A percentile compares a stretch with the other conserved stretches of the same genome.
These are phyloP conservation scores for Ctenosaura bakeri DNA, from an alignment of 2,797 vertebrate species.

Conservation along the genomic window DNA sequence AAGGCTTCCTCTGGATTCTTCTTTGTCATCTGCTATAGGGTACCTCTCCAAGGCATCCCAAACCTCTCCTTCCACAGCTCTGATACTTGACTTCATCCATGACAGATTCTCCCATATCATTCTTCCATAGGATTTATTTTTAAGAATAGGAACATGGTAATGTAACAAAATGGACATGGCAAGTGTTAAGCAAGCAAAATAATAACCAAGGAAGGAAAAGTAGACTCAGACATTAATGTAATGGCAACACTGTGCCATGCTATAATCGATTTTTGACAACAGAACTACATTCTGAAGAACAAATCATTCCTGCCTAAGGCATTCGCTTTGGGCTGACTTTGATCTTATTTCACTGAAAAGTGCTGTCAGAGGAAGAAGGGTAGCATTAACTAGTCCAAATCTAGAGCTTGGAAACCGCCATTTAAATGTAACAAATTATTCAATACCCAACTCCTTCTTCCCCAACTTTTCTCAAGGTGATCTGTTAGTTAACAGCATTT, in stretches of 20 bases:
- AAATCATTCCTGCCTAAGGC: not conserved
- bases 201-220: not conserved
- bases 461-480: too few relatives aligned
- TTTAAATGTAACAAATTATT: too few relatives aligned
- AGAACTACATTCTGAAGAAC: not conserved
- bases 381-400: not conserved
- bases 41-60: not conserved
- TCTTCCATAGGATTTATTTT: not conserved
- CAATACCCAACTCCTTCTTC: too few relatives aligned
- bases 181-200: not conserved
- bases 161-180: not conserved
- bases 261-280: not conserved
- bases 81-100: not conserved
- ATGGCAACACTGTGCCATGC: not conserved
- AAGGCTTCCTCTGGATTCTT: not conserved
- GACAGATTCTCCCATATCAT: not conserved
- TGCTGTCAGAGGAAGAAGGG: not conserved
- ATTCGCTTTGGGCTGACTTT: slow-evolving; percentile 1
- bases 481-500: too few relatives aligned
- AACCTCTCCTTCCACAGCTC: not conserved
- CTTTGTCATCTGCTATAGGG: too few relatives aligned
- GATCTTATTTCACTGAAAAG: not conserved
- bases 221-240: not conserved
- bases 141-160: not conserved
- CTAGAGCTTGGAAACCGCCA: not conserved